Base-by-base conservation (phyloP, 2,113 vertebrate species). In the Acanthisitta chloris region DNA sequence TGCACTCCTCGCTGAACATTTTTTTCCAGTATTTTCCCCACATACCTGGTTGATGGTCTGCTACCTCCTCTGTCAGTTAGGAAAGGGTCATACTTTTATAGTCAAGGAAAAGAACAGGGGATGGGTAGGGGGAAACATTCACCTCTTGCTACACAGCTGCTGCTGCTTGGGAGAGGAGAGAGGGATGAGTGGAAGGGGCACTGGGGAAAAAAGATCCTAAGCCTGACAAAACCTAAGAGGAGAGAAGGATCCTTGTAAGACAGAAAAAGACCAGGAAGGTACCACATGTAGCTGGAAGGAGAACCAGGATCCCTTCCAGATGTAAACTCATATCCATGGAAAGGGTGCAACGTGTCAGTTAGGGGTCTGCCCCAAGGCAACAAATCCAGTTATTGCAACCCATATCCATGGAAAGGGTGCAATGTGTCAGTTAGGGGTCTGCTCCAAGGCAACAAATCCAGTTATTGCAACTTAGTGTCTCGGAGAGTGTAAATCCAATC, bases 51-150 rank as follows among this genome's bases (percentile, higher is more conserved):
- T 69, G 36, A 49, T 9, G 67, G 18, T 33, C 33, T 55, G 46
- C 40, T 57, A 8, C 28, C 5, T 71, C 28, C 18, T 46, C 28
- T n/a, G 12, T 14, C 55, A 45, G 70, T 0, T 1, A 85, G 34
- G 24, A 49, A 79, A 71, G 29, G 42, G 64, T 4, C 34, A 46
- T 18, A 11, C 33, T 80, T 70, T 43, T 38, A 34, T 12, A 59
- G n/a, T 3, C 2, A 2, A 83, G 43, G 31, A 40, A 73, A 74
- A 61, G 6, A 55, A 33, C 1, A 2, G 6, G 1, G 5, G 4
- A 5, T 26, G 26, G 25, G 18, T 19, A 52, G 20, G 6, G 17
- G 31, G 12, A 58, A 36, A 70, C 0, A 2, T 62, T 33, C 4
- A 34, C 19, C 23, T 73, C 45, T 26, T 57, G 15, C 43, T 69